phyloP scores from a whole-genome alignment of 2,797 vertebrate genomes.

The Oryzias sinensis region DNA sequence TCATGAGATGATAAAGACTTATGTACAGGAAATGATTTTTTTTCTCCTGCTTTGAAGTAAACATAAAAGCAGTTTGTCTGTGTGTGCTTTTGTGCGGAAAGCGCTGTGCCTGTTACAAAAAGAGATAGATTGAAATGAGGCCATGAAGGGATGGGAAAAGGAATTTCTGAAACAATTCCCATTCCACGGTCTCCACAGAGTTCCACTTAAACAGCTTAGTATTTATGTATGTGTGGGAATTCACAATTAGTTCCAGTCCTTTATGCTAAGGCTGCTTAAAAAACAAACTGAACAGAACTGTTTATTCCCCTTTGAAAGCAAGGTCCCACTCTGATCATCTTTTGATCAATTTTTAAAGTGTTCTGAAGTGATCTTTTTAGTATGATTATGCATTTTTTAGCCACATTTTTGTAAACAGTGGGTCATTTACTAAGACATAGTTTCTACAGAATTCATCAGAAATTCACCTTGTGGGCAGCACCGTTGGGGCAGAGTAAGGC shows the following conservation, averaged over 20 bases:
- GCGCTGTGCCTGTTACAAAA: constrained; percentile 8
- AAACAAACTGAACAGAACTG: background rate
- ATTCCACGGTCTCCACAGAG: constrained; percentile 15
- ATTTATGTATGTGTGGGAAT: constrained; percentile 23
- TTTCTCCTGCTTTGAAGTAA: too few relatives aligned
- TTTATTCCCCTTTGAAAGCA: background rate
- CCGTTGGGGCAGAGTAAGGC: too few relatives aligned
- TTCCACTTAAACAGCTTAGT: constrained; percentile 7
- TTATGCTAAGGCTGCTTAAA: constrained; percentile 11
- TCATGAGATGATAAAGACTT: too few relatives aligned
- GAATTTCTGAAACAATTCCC: constrained; percentile 33
- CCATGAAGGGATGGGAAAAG: constrained; percentile 3
- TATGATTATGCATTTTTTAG: background rate
- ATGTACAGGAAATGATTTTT: too few relatives aligned
- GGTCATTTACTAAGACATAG: too few relatives aligned
- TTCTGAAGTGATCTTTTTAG: too few relatives aligned
- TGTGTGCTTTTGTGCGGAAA: constrained; percentile 12
- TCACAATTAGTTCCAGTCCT: constrained; percentile 18
- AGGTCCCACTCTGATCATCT: background rate
- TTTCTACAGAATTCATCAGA: too few relatives aligned
- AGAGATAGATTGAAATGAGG: constrained; percentile 24
- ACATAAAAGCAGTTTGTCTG: background rate
- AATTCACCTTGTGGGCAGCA: too few relatives aligned
- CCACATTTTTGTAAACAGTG: too few relatives aligned
- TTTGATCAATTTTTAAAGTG: too few relatives aligned